A percentile compares a stretch with the other conserved stretches of the same genome.
Conservation (phyloP, 92 coral and sea anemone species). For the Montipora capitata region DNA sequence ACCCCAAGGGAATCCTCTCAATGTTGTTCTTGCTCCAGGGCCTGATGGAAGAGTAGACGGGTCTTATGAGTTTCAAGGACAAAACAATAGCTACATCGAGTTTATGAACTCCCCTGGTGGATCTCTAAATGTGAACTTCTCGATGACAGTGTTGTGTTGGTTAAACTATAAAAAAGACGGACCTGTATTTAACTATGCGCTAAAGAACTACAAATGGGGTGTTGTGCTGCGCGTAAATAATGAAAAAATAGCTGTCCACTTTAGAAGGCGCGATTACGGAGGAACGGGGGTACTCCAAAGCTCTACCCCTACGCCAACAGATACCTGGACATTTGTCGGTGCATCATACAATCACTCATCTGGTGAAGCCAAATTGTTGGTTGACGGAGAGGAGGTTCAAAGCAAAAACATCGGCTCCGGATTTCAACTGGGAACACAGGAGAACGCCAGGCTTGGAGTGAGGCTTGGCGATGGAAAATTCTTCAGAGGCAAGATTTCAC, state of each 20-base stretch:
- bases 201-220: not conserved
- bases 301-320: not conserved
- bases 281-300: not conserved
- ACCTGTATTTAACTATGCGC: slow-evolving; percentile 3
- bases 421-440: too few species aligned
- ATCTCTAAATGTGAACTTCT: not conserved
- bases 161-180: too few species aligned
- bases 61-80: too few species aligned
- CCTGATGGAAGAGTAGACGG: too few species aligned
- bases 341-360: too few species aligned
- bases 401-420: too few species aligned
- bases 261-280: not conserved
- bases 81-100: slow-evolving; percentile 1
- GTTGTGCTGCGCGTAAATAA: not conserved
- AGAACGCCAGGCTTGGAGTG: too few species aligned
- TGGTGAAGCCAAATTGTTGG: too few species aligned
- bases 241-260: not conserved
- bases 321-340: not conserved
- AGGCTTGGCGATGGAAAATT: not conserved
- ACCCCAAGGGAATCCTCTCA: too few species aligned
- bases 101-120: slow-evolving; percentile 36
- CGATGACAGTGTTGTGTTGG: too few species aligned
- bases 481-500: not conserved
- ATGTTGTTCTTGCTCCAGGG: too few species aligned
- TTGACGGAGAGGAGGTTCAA: too few species aligned